Base-by-base conservation (phyloP, 2,113 vertebrate genomes). In the Alethe diademata region DNA sequence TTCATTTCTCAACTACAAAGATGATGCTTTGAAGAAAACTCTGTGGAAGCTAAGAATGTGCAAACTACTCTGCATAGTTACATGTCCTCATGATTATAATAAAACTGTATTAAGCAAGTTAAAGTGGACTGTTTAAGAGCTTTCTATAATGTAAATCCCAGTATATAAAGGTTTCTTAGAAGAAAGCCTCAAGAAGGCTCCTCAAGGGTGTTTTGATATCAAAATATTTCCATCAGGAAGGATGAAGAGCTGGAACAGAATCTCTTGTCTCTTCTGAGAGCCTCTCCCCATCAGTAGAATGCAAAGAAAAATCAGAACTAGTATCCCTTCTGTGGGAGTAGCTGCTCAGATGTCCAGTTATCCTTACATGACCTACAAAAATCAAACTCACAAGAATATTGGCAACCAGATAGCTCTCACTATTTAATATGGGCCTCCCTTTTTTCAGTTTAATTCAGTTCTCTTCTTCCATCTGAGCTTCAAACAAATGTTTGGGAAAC, bases 401-500 rank as follows among this genome's bases (percentile, higher is more conserved):
- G 92, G 91, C 70, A 95, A 86, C 38, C 43, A 92, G 75, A 81
- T 47, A 62, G 62, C 90, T 84, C 35, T 84, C 42, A 20, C 42
- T 69, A 64, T 76, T 94, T 90, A 93, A 79, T 83, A 86, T 47
- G 22, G 20, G 22, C 18, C 64, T 95, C 79, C 51, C 22, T 70
- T 88, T 85, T 79, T 80, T 95, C 65, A n/a, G 38, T 91, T 94
- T 86, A 90, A 88, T 95, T 96, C 58, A 85, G 19, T 82, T 86
- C 36, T 72, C 26, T 40, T 95, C 48, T 94, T 81, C 92, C 81
- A 87, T 84, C 22, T 86, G 24, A 95, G 43, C 67, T 93, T 83
- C 73, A 87, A 86, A 84, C 22, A 95, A 97, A 97, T 50, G 54
- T 50, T 89, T 53, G 66, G 48, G 64, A 97, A 94, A 66, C 43